A percentile compares a stretch with the other conserved stretches of the same genome.
Evolutionary conservation across 2,113 vertebrate species (phyloP).

Genomic region (Misgurnus mizolepis): DNA sequence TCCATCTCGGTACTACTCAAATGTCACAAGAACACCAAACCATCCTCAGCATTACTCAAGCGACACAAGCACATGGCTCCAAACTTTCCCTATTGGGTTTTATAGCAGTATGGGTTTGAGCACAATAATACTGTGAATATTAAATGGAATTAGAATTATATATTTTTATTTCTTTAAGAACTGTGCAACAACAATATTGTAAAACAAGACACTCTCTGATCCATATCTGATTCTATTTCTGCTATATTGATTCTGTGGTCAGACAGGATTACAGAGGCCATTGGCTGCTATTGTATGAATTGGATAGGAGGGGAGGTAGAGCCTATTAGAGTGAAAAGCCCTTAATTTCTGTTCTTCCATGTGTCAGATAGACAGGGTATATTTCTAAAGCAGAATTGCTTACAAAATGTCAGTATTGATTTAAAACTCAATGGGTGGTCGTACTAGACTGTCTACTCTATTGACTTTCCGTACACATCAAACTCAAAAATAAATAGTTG

Average conservation of each 20-base stretch:
- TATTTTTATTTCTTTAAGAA: neutral
- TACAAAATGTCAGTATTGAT: constrained; percentile 20
- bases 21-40: too few species aligned
- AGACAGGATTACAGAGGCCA: constrained; percentile 28
- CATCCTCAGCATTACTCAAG: too few species aligned
- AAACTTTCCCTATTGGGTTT: too few species aligned
- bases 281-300: constrained; percentile 11
- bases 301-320: constrained; percentile 13
- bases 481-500: too few species aligned
- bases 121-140: too few species aligned
- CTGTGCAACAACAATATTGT: neutral
- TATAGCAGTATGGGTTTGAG: too few species aligned
- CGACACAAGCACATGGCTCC: too few species aligned
- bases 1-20: too few species aligned
- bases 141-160: too few species aligned
- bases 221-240: neutral
- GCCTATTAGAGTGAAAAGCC: constrained; percentile 31
- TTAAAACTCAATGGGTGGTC: neutral
- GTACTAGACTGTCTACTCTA: too few species aligned
- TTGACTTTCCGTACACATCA: too few species aligned
- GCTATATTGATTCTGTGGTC: constrained; percentile 40
- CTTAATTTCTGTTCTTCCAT: constrained; percentile 33
- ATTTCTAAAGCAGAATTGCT: constrained; percentile 31
- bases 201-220: constrained; percentile 10
- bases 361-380: constrained; percentile 38